These are phyloP conservation scores for Leucoma salicis DNA, from an alignment of 2,888 invertebrate species.

Conservation along the genomic window DNA sequence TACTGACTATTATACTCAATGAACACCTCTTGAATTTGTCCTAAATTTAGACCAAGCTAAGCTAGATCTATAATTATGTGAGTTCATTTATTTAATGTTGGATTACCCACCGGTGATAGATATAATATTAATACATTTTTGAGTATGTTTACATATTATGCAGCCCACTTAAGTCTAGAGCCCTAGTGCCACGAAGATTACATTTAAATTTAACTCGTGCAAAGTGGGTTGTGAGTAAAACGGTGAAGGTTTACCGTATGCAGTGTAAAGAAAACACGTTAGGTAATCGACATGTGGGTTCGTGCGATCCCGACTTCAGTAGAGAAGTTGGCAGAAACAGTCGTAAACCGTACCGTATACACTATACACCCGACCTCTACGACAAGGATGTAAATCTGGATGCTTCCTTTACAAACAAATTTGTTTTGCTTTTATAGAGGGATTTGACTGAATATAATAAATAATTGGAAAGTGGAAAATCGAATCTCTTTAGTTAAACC, in stretches of 20 bases:
- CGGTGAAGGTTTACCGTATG: slow-evolving; percentile 19
- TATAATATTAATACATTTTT: too few relatives aligned
- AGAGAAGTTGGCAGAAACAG: slow-evolving; percentile 29
- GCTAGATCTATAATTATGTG: too few relatives aligned
- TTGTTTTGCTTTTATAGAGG: too few relatives aligned
- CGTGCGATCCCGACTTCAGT: slow-evolving; percentile 31
- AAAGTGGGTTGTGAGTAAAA: slow-evolving; percentile 25
- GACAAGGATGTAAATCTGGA: slow-evolving; percentile 15
- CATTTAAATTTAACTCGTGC: slow-evolving; percentile 19
- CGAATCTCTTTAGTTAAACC: too few relatives aligned
- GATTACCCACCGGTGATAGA: too few relatives aligned
- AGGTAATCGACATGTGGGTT: slow-evolving; percentile 37
- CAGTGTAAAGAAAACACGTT: slow-evolving; percentile 33
- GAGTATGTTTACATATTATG: too few relatives aligned
- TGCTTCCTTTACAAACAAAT: slow-evolving; percentile 2
- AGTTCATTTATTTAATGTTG: too few relatives aligned
- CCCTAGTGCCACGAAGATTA: background rate
- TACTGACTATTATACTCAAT: too few relatives aligned
- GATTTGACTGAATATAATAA: background rate
- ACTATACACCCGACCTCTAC: slow-evolving; percentile 26
- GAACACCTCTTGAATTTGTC: too few relatives aligned
- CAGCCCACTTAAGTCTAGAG: too few relatives aligned
- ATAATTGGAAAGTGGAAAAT: too few relatives aligned
- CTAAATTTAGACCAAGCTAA: too few relatives aligned
- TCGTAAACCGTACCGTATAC: slow-evolving; percentile 50